These are phyloP conservation scores for Megathymus violae DNA, from an alignment of 1,140 invertebrate species.

Conservation along the genomic window DNA sequence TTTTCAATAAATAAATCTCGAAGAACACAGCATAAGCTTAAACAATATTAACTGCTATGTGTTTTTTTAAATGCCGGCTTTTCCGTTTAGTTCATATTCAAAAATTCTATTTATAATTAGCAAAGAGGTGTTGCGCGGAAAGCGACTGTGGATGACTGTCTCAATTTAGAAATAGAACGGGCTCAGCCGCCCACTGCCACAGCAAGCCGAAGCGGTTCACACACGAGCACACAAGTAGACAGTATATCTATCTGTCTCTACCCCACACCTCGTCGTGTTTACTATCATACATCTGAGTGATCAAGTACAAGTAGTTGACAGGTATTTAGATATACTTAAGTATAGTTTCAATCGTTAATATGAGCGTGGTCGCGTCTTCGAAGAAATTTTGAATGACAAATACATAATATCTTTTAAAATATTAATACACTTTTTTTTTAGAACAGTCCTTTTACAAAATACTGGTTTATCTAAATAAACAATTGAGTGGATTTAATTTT, in stretches of 20 bases:
- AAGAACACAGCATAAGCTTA: not conserved
- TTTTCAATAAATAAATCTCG: slow-evolving; percentile 2
- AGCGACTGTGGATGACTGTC: slow-evolving; percentile 77
- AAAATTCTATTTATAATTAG: slow-evolving; percentile 69
- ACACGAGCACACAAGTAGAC: not conserved
- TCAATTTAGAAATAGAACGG: slow-evolving; percentile 82
- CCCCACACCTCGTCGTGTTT: slow-evolving; percentile 4
- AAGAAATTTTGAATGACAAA: not conserved
- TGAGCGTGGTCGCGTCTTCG: not conserved
- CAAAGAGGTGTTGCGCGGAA: slow-evolving; percentile 74
- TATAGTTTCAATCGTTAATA: too few species aligned
- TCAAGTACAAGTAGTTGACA: not conserved
- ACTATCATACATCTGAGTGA: not conserved
- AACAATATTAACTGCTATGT: not conserved
- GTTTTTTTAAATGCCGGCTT: slow-evolving; percentile 10
- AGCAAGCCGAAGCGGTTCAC: slow-evolving; percentile 38
- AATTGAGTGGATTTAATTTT: too few species aligned
- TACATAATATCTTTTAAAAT: too few species aligned
- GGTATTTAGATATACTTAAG: too few species aligned
- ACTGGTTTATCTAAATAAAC: too few species aligned
- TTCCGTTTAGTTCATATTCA: slow-evolving; percentile 37
- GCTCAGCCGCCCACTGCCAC: slow-evolving; percentile 67
- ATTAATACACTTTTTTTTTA: too few species aligned
- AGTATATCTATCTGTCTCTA: slow-evolving; percentile 7
- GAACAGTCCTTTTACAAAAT: too few species aligned